Percentiles rank a stretch among this genome's conserved stretches.
These are phyloP conservation scores for Conchocele bisecta DNA, from an alignment of 2,888 invertebrate genomes.

Conservation along the genomic window DNA sequence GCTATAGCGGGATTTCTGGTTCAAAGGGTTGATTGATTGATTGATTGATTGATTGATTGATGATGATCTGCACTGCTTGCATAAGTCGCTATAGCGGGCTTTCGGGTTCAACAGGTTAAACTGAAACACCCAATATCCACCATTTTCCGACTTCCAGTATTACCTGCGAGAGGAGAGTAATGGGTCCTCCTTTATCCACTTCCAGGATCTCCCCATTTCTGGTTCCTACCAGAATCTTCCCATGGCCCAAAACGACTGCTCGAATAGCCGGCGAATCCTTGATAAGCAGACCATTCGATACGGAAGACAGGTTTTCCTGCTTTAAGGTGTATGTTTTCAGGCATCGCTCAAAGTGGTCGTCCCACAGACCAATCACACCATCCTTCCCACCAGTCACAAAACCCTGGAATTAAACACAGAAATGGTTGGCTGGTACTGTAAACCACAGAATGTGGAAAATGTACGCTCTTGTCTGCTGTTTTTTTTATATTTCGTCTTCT, in stretches of 20 bases:
- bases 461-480: too few species aligned
- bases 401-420: conserved; percentile 81
- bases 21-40: too few species aligned
- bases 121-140: too few species aligned
- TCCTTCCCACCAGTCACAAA: conserved; percentile 84
- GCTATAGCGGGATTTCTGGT: too few species aligned
- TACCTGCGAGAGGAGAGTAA: conserved; percentile 81
- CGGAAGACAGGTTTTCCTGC: conserved; percentile 73
- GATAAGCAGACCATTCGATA: conserved; percentile 75
- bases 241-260: conserved; percentile 81
- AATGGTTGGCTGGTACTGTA: too few species aligned
- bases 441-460: too few species aligned
- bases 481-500: too few species aligned
- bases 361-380: conserved; percentile 83
- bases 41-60: too few species aligned
- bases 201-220: conserved; percentile 83
- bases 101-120: too few species aligned
- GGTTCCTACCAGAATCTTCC: conserved; percentile 82
- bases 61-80: too few species aligned
- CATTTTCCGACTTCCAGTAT: too few species aligned
- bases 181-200: conserved; percentile 81
- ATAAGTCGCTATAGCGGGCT: too few species aligned
- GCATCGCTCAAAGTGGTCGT: conserved; percentile 81
- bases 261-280: conserved; percentile 79
- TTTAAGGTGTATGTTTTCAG: conserved; percentile 81